A percentile compares a stretch with the other conserved stretches of the same genome.
Conservation (phyloP, 1,140 invertebrate genomes). For the Notospermus geniculatus region DNA sequence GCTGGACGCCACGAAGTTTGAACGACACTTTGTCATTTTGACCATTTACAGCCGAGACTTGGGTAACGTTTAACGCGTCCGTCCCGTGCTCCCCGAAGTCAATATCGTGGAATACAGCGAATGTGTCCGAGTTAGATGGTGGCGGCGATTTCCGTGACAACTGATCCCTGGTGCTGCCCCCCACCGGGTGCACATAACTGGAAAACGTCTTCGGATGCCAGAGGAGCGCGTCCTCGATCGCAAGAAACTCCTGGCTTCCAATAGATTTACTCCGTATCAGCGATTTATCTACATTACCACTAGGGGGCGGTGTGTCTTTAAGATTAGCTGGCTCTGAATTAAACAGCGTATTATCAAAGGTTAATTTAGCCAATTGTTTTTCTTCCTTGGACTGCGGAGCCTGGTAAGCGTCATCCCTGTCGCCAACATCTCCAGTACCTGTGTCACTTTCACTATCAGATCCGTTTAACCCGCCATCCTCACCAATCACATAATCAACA, state of each 20-base stretch:
- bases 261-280: not conserved
- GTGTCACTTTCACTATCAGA: slow-evolving; percentile 25
- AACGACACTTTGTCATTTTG: too few species aligned
- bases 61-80: too few species aligned
- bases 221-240: not conserved
- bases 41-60: too few species aligned
- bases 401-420: not conserved
- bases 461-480: slow-evolving; percentile 44
- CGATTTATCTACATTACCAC: not conserved
- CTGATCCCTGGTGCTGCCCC: too few species aligned
- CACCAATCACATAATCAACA: slow-evolving; percentile 37
- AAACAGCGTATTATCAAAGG: slow-evolving; percentile 47
- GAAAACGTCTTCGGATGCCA: slow-evolving; percentile 8
- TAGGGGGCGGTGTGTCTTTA: slow-evolving; percentile 9
- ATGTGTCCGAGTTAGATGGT: too few species aligned
- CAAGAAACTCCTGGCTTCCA: not conserved
- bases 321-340: slow-evolving; percentile 42
- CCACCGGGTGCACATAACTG: too few species aligned
- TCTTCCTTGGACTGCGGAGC: slow-evolving; percentile 39
- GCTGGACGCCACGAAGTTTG: too few species aligned
- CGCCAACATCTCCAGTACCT: slow-evolving; percentile 11
- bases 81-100: too few species aligned
- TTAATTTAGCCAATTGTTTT: slow-evolving; percentile 41
- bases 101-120: too few species aligned
- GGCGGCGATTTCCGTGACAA: too few species aligned